A percentile compares a stretch with the other conserved stretches of the same genome.
Conservation (phyloP, 2,113 vertebrate species). For the Rhinoptilus africanus region DNA sequence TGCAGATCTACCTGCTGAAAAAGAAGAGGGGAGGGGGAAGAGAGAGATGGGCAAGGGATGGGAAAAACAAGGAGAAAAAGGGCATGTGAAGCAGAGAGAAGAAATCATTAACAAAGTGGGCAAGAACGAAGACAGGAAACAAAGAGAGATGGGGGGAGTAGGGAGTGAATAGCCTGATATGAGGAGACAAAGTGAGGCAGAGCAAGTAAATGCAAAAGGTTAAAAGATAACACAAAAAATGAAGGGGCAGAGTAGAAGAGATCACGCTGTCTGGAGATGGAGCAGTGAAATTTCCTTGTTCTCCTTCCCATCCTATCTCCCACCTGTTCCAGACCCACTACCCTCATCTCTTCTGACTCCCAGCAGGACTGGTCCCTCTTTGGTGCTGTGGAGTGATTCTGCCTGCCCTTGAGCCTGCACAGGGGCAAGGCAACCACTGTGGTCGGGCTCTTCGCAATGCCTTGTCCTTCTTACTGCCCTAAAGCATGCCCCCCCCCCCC, state of each 20-base stretch:
- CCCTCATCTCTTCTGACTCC: not conserved
- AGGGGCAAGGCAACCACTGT: not conserved
- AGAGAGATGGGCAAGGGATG: not conserved
- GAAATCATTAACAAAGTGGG: not conserved
- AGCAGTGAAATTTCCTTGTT: not conserved
- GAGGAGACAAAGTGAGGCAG: not conserved
- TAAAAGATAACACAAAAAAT: not conserved
- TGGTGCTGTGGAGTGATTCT: not conserved
- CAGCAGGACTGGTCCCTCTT: not conserved
- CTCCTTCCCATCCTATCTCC: not conserved
- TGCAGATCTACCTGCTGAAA: conserved; percentile 22
- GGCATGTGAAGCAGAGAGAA: not conserved
- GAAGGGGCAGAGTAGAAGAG: not conserved
- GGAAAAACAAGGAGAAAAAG: not conserved
- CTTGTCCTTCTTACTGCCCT: not conserved
- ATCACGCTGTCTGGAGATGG: not conserved
- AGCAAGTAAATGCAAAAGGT: not conserved
- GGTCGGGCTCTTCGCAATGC: not conserved
- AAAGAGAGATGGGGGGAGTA: not conserved
- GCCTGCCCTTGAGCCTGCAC: not conserved
- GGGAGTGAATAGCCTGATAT: not conserved
- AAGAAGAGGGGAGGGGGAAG: not conserved
- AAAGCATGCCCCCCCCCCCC: not conserved
- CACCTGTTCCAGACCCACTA: not conserved
- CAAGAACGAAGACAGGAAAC: not conserved